These are phyloP conservation scores for Phoxinus dragarum DNA, from an alignment of 2,797 vertebrate genomes.

Conservation along the genomic window DNA sequence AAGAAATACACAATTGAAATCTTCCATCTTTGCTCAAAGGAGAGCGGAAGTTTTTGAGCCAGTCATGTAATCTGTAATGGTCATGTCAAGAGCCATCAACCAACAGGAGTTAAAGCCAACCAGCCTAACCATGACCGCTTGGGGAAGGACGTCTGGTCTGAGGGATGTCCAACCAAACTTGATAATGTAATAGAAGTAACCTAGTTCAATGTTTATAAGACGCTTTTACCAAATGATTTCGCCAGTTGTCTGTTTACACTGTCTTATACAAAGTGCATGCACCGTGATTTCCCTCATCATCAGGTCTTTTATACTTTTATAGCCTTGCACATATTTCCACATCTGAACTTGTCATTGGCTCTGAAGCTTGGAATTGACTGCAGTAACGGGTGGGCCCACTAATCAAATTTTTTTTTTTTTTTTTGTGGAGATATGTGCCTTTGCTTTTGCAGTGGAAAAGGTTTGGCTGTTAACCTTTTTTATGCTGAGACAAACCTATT, in stretches of 20 bases:
- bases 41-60: background rate
- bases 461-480: background rate
- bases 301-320: background rate
- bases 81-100: background rate
- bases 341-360: background rate
- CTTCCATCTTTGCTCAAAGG: background rate
- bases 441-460: background rate
- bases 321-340: background rate
- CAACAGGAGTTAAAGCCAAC: background rate
- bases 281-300: background rate
- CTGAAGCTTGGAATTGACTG: background rate
- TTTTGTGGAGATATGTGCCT: no score
- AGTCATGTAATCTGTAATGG: background rate
- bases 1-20: slow-evolving; percentile 3
- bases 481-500: background rate
- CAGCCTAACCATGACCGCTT: background rate
- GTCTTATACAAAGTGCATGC: background rate
- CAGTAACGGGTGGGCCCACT: background rate
- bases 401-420: no score
- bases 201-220: background rate
- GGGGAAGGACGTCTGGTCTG: background rate
- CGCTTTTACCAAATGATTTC: background rate
- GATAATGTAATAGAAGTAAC: background rate
- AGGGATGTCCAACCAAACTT: background rate
- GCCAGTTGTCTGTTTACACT: background rate